phyloP scores from a whole-genome alignment of 2,797 vertebrate species.

The Esox masquinongy region DNA sequence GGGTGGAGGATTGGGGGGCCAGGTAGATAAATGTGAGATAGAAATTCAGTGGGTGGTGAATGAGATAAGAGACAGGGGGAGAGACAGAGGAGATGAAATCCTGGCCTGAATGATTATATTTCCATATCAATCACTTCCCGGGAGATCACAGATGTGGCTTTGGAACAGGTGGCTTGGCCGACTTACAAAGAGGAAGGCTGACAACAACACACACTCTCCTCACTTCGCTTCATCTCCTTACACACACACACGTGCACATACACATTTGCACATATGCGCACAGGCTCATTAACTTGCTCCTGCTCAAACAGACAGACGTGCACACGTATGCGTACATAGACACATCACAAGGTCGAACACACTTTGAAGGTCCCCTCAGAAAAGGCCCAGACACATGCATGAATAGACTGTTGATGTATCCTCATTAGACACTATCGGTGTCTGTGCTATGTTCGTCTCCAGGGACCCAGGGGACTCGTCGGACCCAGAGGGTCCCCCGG shows the following conservation, averaged over 20 bases:
- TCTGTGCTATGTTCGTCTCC: slow-evolving; percentile 60
- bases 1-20: slow-evolving; percentile 34
- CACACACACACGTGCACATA: slow-evolving; percentile 3
- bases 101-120: slow-evolving; percentile 81
- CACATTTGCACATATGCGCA: slow-evolving; percentile 12
- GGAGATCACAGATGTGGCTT: slow-evolving; percentile 82
- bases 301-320: background rate
- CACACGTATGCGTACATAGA: background rate
- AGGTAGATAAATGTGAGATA: slow-evolving; percentile 58
- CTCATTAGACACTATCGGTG: no score
- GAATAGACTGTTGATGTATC: no score
- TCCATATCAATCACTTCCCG: slow-evolving; percentile 84
- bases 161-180: slow-evolving; percentile 83
- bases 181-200: slow-evolving; percentile 73
- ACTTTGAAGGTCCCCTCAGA: background rate
- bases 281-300: background rate
- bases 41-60: slow-evolving; percentile 26
- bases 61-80: slow-evolving; percentile 11
- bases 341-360: slow-evolving; percentile 3
- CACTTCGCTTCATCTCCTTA: background rate
- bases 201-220: slow-evolving; percentile 64
- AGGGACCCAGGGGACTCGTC: slow-evolving; percentile 85
- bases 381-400: background rate
- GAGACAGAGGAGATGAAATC: slow-evolving; percentile 45
- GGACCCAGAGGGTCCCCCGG: slow-evolving; percentile 84